A percentile compares a stretch with the other conserved stretches of the same genome.
Evolutionary conservation across 2,888 invertebrate species (phyloP).

Genomic region (Homarus gammarus): DNA sequence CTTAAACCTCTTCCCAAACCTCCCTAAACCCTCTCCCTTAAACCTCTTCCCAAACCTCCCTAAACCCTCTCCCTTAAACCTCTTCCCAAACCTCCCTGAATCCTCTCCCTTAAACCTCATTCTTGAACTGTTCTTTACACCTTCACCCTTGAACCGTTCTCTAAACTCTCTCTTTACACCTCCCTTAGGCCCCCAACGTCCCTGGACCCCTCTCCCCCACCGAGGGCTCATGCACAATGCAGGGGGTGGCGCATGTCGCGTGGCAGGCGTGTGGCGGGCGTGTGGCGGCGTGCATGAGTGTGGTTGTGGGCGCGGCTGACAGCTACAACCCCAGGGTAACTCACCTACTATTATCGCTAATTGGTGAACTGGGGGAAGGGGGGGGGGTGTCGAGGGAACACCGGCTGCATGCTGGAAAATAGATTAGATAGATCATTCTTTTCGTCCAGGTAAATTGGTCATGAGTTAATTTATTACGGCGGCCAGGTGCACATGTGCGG

Average conservation of each 20-base stretch:
- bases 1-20: too few relatives aligned
- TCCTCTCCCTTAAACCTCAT: too few relatives aligned
- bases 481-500: not conserved
- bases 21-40: too few relatives aligned
- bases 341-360: conserved; percentile 39
- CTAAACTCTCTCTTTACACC: not conserved
- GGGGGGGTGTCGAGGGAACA: not conserved
- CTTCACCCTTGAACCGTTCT: too few relatives aligned
- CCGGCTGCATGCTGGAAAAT: conserved; percentile 33
- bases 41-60: too few relatives aligned
- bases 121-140: too few relatives aligned
- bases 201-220: not conserved
- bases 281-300: conserved; percentile 15
- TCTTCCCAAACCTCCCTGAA: not conserved
- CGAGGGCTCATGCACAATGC: conserved; percentile 43
- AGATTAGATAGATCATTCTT: conserved; percentile 43
- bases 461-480: conserved; percentile 59
- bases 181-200: not conserved
- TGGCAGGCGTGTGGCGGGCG: conserved; percentile 24
- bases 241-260: conserved; percentile 20
- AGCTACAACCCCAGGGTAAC: conserved; percentile 36
- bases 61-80: not conserved
- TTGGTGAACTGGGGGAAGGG: conserved; percentile 31
- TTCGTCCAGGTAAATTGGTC: conserved; percentile 34
- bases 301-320: conserved; percentile 36